These are phyloP conservation scores for Tragulus kanchil DNA, from an alignment of 2,113 vertebrate genomes.

Conservation along the genomic window DNA sequence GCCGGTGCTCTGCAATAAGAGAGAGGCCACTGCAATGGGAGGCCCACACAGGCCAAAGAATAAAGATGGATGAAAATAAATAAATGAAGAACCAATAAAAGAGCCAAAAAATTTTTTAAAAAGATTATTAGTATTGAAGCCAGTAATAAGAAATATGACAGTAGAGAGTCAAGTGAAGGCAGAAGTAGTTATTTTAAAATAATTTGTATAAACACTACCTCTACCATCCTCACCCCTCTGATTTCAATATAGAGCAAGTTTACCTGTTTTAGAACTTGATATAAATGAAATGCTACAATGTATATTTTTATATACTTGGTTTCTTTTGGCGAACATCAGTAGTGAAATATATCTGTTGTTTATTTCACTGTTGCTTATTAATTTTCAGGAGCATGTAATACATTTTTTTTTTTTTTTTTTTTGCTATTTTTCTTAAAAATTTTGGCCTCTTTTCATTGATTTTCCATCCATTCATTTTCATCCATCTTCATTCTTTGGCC, in stretches of 20 bases:
- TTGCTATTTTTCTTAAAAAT: too few relatives aligned
- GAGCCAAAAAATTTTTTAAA: too few relatives aligned
- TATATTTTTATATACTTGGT: constrained; percentile 12
- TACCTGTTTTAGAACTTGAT: background rate
- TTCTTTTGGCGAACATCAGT: constrained; percentile 25
- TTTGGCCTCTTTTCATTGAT: too few relatives aligned
- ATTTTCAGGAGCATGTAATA: background rate
- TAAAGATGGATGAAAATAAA: too few relatives aligned
- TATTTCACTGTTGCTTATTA: background rate
- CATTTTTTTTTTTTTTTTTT: too few relatives aligned
- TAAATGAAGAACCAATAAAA: too few relatives aligned
- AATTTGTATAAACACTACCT: background rate
- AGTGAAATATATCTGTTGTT: background rate
- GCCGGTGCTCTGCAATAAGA: too few relatives aligned
- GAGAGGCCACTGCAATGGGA: too few relatives aligned
- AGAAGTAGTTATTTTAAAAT: constrained; percentile 8
- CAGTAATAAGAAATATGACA: background rate
- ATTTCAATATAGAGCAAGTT: background rate
- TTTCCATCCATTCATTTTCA: too few relatives aligned
- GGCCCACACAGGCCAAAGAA: too few relatives aligned
- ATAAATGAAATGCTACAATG: background rate
- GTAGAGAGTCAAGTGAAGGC: background rate
- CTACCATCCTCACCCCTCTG: background rate
- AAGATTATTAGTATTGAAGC: background rate
- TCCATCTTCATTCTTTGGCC: too few relatives aligned